phyloP scores from a whole-genome alignment of 2,888 invertebrate species.

The Pseudeuparius sepicola region DNA sequence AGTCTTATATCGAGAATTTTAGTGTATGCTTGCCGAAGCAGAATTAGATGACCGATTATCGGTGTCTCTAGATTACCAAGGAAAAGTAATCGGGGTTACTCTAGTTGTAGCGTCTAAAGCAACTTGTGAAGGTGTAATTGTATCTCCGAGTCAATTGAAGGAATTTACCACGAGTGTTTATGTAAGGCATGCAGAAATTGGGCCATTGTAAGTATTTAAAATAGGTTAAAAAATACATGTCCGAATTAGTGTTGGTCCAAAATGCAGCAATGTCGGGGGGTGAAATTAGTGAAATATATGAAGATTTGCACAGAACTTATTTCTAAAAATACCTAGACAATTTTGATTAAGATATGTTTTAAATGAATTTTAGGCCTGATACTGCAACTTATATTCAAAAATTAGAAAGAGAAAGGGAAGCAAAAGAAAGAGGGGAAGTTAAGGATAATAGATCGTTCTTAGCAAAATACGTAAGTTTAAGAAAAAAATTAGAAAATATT shows the following conservation, averaged over 20 bases:
- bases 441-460: constrained; percentile 94
- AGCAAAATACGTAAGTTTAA: constrained; percentile 89
- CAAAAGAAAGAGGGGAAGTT: constrained; percentile 77
- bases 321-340: no score
- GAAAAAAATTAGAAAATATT: constrained; percentile 7
- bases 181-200: constrained; percentile 70
- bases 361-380: constrained; percentile 68
- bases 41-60: constrained; percentile 69
- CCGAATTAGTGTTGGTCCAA: no score
- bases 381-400: constrained; percentile 93
- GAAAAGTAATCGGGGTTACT: constrained; percentile 64
- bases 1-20: no score
- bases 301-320: no score
- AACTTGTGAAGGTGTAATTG: constrained; percentile 40
- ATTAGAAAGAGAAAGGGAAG: constrained; percentile 81
- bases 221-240: no score
- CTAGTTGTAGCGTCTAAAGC: constrained; percentile 43
- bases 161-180: constrained; percentile 68
- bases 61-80: constrained; percentile 69
- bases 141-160: constrained; percentile 38
- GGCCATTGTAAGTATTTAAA: constrained; percentile 58
- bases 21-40: constrained; percentile 67
- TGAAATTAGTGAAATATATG: no score
- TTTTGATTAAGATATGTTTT: no score
- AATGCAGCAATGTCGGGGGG: no score